A percentile compares a stretch with the other conserved stretches of the same genome.
These are phyloP conservation scores for Andrena bucephala DNA, from an alignment of 2,888 invertebrate genomes.

Conservation along the genomic window DNA sequence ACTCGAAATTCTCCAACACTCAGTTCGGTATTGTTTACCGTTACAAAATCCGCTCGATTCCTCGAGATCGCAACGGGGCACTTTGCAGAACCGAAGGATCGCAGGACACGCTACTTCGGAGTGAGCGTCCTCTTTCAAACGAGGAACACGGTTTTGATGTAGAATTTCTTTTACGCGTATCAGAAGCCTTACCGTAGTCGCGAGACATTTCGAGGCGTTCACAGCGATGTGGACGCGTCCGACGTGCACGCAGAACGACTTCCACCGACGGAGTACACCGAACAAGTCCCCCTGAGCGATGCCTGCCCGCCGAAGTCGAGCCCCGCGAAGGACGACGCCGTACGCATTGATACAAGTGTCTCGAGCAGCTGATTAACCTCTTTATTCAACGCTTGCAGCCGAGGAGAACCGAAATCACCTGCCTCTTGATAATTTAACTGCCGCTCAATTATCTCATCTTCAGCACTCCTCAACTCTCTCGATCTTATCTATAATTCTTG, in stretches of 20 bases:
- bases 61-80: not conserved
- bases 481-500: no score
- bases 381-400: not conserved
- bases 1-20: not conserved
- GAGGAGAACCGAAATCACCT: not conserved
- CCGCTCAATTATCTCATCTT: no score
- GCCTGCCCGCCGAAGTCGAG: not conserved
- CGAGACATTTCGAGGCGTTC: slow-evolving; percentile 38
- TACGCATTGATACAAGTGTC: slow-evolving; percentile 12
- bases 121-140: not conserved
- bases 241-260: slow-evolving; percentile 33
- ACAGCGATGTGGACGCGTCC: not conserved
- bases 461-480: no score
- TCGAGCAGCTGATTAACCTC: slow-evolving; percentile 1
- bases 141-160: no score
- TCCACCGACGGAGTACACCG: slow-evolving; percentile 27
- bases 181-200: slow-evolving; percentile 29
- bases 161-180: not conserved
- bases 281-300: slow-evolving; percentile 32
- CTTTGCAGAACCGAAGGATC: not conserved
- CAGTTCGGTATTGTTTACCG: not conserved
- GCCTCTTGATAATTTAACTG: not conserved
- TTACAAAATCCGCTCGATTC: not conserved
- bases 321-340: slow-evolving; percentile 27
- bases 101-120: not conserved